A percentile compares a stretch with the other conserved stretches of the same genome.
These are phyloP conservation scores for Diarsia rubi DNA, from an alignment of 2,888 invertebrate genomes.

Conservation along the genomic window DNA sequence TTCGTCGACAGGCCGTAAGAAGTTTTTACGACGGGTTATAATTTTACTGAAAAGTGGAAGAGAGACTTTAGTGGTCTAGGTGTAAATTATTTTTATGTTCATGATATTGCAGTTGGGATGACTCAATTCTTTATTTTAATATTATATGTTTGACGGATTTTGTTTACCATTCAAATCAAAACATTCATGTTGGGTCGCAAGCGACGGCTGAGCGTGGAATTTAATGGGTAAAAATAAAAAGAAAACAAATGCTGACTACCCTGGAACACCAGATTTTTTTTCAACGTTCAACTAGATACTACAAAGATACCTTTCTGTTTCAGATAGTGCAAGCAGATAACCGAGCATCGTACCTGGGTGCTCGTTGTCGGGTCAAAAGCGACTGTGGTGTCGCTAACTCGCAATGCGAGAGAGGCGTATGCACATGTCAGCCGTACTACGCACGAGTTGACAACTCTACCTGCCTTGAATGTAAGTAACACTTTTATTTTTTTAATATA, in stretches of 20 bases:
- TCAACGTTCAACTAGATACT: not conserved
- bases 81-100: constrained; percentile 3
- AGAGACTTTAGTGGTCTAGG: constrained; percentile 18
- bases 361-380: constrained; percentile 91
- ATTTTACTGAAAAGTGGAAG: constrained; percentile 43
- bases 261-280: too few species aligned
- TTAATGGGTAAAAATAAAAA: too few species aligned
- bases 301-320: constrained; percentile 59
- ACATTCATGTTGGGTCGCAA: too few species aligned
- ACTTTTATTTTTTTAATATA: constrained; percentile 42
- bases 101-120: not conserved
- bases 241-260: too few species aligned
- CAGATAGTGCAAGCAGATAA: constrained; percentile 78
- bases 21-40: constrained; percentile 48
- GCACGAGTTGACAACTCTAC: constrained; percentile 94
- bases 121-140: not conserved
- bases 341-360: constrained; percentile 88
- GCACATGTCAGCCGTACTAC: constrained; percentile 96
- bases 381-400: constrained; percentile 93
- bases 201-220: too few species aligned
- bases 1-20: constrained; percentile 47
- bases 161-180: not conserved
- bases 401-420: constrained; percentile 93
- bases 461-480: constrained; percentile 95
- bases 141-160: not conserved